Evolutionary conservation across 2,113 vertebrate genomes (phyloP).

Genomic region (Thalassoma bifasciatum): DNA sequence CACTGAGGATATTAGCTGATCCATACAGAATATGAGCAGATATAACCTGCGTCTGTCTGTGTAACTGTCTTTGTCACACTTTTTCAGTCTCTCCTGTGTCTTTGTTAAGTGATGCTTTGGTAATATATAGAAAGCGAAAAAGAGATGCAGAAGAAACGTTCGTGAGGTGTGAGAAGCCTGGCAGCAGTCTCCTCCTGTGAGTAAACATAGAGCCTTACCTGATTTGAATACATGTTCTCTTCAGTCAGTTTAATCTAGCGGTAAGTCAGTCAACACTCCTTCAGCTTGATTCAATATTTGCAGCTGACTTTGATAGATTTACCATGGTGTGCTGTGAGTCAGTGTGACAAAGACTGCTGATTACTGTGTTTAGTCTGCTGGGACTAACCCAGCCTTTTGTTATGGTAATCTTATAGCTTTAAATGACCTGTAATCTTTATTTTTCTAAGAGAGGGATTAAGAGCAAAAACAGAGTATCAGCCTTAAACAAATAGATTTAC

Average conservation of each 20-base stretch:
- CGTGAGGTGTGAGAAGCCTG: constrained; percentile 22
- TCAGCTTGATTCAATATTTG: constrained; percentile 35
- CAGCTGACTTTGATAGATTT: background rate
- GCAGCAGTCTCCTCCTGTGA: too few species aligned
- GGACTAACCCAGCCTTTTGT: background rate
- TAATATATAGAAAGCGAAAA: too few species aligned
- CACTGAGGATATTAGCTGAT: too few species aligned
- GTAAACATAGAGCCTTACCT: background rate
- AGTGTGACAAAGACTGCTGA: background rate
- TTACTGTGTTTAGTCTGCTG: background rate
- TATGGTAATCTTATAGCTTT: too few species aligned
- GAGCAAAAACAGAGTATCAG: too few species aligned
- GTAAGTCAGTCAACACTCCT: background rate
- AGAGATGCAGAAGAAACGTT: background rate
- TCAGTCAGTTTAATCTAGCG: background rate
- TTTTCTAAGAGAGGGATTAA: background rate
- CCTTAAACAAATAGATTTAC: too few species aligned
- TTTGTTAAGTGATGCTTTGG: too few species aligned
- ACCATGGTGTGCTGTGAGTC: constrained; percentile 19
- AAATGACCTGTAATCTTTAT: too few species aligned
- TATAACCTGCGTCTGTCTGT: too few species aligned
- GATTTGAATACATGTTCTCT: background rate
- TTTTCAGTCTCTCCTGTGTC: too few species aligned
- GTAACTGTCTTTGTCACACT: too few species aligned
- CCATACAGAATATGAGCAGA: too few species aligned